Conservation (phyloP, 2,888 invertebrate genomes). For the Eristalis intricaria region DNA sequence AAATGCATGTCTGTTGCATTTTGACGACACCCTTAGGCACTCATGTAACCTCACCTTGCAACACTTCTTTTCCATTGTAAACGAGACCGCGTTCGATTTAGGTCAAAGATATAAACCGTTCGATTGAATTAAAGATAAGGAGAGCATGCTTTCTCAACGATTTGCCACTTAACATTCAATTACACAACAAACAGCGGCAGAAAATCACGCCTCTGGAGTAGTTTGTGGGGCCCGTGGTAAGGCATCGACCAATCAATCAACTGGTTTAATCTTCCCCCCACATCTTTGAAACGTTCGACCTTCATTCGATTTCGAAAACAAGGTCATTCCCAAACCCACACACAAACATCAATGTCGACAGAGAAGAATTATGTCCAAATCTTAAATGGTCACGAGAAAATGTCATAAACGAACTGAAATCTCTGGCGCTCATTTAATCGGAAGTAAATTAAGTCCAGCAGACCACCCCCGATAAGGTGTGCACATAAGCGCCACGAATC, state of each 20-base stretch:
- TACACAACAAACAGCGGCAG: not conserved
- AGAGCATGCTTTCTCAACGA: not conserved
- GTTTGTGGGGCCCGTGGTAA: not conserved
- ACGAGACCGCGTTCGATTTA: not conserved
- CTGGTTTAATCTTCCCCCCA: slow-evolving; percentile 3
- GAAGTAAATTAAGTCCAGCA: not conserved
- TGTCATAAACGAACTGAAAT: slow-evolving; percentile 16
- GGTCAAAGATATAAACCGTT: not conserved
- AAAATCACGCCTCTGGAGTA: not conserved
- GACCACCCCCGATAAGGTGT: slow-evolving; percentile 9
- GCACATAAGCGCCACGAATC: slow-evolving; percentile 15
- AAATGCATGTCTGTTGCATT: not conserved
- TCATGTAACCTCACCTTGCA: not conserved
- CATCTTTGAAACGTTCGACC: slow-evolving; percentile 10
- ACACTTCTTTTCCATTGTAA: not conserved
- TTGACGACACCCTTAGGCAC: too few species aligned
- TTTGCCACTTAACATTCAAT: not conserved
- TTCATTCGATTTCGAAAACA: not conserved
- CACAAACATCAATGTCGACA: not conserved
- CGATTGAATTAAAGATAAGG: not conserved
- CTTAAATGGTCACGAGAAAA: slow-evolving; percentile 41
- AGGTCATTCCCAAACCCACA: not conserved
- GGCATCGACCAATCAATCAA: slow-evolving; percentile 6
- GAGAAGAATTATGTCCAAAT: slow-evolving; percentile 11
- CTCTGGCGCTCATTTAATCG: not conserved